These are phyloP conservation scores for Sterrhoptilus dennistouni DNA, from an alignment of 2,113 vertebrate genomes.

Conservation along the genomic window DNA sequence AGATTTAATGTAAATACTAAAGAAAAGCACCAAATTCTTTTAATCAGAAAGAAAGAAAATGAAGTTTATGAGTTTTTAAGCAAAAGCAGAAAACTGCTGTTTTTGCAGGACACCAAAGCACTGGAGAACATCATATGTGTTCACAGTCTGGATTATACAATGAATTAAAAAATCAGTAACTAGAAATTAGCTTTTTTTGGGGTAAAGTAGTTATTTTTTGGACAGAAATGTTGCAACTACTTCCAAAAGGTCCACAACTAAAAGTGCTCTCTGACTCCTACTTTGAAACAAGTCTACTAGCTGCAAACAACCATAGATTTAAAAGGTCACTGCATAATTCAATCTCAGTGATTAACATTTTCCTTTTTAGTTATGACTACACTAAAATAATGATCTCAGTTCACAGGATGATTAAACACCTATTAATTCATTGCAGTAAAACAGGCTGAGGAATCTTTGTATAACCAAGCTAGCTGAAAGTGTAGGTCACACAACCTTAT, in stretches of 20 bases:
- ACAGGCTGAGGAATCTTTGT: not conserved
- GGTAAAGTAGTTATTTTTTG: not conserved
- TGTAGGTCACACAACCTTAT: not conserved
- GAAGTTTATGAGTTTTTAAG: not conserved
- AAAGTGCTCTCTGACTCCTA: not conserved
- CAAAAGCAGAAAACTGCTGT: not conserved
- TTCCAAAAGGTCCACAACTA: not conserved
- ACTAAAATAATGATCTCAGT: conserved; percentile 27
- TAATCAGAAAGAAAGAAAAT: not conserved
- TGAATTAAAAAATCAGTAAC: not conserved
- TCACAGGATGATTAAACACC: not conserved
- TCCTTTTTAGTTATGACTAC: not conserved
- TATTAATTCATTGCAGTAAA: not conserved
- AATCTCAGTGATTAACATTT: conserved; percentile 12
- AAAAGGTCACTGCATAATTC: conserved; percentile 50
- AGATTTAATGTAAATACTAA: not conserved
- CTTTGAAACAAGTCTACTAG: not conserved
- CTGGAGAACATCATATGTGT: not conserved
- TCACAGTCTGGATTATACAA: not conserved
- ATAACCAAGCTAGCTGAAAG: not conserved
- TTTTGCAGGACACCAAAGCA: not conserved
- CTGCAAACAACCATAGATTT: not conserved
- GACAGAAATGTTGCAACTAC: not conserved
- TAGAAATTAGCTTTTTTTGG: not conserved
- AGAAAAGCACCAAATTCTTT: not conserved